Evolutionary conservation across 2,113 vertebrate species (phyloP).

Genomic region (Barnardius zonarius): DNA sequence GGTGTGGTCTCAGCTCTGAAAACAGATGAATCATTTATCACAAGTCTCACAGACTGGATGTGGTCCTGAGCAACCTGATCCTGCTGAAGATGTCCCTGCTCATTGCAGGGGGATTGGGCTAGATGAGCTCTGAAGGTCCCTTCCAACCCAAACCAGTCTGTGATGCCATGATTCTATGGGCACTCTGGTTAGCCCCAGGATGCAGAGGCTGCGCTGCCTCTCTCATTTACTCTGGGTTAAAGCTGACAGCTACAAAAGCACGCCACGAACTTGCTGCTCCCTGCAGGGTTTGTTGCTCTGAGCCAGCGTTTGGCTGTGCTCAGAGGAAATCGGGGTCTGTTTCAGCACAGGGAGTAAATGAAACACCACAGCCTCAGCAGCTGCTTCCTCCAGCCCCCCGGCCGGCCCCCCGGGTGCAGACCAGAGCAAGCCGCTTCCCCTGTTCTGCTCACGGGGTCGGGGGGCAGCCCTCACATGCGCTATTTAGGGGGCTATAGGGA

Average conservation of each 20-base stretch:
- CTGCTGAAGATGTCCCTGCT: not conserved
- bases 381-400: slow-evolving; percentile 20
- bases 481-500: not conserved
- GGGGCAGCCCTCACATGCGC: not conserved
- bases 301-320: not conserved
- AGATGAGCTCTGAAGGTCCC: not conserved
- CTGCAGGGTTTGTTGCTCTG: not conserved
- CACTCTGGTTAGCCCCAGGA: not conserved
- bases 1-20: not conserved
- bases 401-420: not conserved
- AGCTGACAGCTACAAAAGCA: slow-evolving; percentile 44
- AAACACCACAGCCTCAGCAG: slow-evolving; percentile 10
- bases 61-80: not conserved
- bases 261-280: not conserved
- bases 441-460: not conserved
- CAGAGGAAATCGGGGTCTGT: not conserved
- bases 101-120: not conserved
- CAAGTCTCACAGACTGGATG: not conserved
- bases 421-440: not conserved
- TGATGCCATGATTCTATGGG: not conserved
- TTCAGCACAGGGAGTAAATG: not conserved
- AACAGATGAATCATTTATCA: not conserved
- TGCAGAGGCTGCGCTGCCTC: not conserved
- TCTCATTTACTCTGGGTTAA: not conserved
- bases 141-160: not conserved